Conservation (phyloP, 2,113 vertebrate genomes). For the Sinocyclocheilus maitianheensis region DNA sequence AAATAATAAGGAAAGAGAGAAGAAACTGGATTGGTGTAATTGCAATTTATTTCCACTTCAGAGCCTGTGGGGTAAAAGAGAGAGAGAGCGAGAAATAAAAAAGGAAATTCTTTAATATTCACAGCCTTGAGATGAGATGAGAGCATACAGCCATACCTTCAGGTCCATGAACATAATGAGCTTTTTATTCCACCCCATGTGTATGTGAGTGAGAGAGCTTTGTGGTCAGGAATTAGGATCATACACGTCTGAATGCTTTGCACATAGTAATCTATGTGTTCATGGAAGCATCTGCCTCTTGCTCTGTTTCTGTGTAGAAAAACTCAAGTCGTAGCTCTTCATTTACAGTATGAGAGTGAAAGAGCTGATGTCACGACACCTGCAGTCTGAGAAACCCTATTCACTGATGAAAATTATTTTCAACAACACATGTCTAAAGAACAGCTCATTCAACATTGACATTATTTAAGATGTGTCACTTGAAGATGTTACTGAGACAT, state of each 20-base stretch:
- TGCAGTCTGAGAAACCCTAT: background rate
- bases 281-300: slow-evolving; percentile 43
- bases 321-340: background rate
- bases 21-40: slow-evolving; percentile 79
- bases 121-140: slow-evolving; percentile 69
- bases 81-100: slow-evolving; percentile 20
- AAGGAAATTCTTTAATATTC: slow-evolving; percentile 72
- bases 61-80: slow-evolving; percentile 60
- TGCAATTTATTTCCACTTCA: slow-evolving; percentile 88
- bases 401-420: background rate
- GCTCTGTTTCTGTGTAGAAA: slow-evolving; percentile 24
- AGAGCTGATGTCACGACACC: background rate
- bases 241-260: slow-evolving; percentile 48
- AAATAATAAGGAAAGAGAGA: slow-evolving; percentile 76
- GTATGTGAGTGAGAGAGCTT: slow-evolving; percentile 38
- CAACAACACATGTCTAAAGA: background rate
- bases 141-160: slow-evolving; percentile 76
- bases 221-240: slow-evolving; percentile 49
- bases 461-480: background rate
- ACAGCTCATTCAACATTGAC: background rate
- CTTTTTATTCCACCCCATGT: slow-evolving; percentile 70
- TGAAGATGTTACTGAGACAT: background rate
- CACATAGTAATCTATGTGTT: slow-evolving; percentile 48
- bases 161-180: slow-evolving; percentile 78
- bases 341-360: slow-evolving; percentile 1